phyloP scores from a whole-genome alignment of 1,140 invertebrate genomes.

The Conus ventricosus region DNA sequence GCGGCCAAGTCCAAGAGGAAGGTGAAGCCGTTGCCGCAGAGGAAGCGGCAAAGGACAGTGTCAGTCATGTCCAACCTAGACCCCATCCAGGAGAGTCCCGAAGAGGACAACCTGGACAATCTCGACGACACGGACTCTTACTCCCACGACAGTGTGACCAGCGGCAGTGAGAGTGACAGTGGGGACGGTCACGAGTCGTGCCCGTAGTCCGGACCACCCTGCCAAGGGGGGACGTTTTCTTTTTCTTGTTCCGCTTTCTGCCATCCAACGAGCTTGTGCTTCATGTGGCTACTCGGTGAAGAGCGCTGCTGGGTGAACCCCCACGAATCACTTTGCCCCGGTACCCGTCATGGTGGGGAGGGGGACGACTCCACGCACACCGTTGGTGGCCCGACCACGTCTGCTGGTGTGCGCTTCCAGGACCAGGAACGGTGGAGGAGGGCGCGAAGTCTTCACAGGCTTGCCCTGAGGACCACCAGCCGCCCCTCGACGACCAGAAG shows the following conservation, averaged over 20 bases:
- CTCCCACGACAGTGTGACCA: conserved; percentile 55
- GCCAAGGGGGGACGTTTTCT: neutral
- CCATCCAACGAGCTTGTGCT: neutral
- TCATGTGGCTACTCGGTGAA: neutral
- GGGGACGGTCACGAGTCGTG: conserved; percentile 33
- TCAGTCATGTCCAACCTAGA: conserved; percentile 71
- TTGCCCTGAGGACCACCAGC: no score
- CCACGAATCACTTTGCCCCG: no score
- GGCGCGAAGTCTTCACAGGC: no score
- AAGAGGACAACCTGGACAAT: conserved; percentile 59
- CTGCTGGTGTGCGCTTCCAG: neutral
- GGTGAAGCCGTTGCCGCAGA: conserved; percentile 58
- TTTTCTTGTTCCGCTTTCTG: conserved; percentile 4
- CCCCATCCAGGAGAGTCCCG: conserved; percentile 68
- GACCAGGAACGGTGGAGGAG: neutral
- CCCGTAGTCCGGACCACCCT: conserved; percentile 13
- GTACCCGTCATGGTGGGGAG: neutral
- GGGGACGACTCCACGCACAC: neutral
- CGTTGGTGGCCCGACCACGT: neutral
- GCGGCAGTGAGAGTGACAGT: conserved; percentile 46
- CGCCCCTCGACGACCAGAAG: no score
- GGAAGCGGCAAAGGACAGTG: conserved; percentile 68
- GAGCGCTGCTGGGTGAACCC: neutral
- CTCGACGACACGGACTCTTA: conserved; percentile 64
- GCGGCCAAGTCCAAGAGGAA: conserved; percentile 65